Percentiles rank a stretch among this genome's conserved stretches.
phyloP scores from a whole-genome alignment of 2,888 invertebrate species.

The Neria commutata region DNA sequence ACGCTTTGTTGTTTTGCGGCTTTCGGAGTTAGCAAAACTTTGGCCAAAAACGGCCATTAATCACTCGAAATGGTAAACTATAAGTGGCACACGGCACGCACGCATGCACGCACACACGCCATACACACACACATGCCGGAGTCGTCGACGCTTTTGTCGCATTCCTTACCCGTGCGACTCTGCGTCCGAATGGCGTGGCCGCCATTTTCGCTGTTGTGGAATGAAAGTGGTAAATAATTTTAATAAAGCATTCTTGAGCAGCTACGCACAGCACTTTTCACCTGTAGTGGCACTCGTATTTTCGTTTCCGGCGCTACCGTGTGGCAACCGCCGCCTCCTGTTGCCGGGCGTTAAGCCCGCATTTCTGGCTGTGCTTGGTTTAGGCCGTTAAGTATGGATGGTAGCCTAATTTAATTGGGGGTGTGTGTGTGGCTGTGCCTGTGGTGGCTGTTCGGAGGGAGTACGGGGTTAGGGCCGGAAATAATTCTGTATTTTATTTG shows the following conservation, averaged over 20 bases:
- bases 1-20: slow-evolving; percentile 9
- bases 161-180: background rate
- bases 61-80: slow-evolving; percentile 24
- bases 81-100: slow-evolving; percentile 16
- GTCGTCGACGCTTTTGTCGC: too few species aligned
- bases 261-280: slow-evolving; percentile 1
- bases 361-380: too few species aligned
- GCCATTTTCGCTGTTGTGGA: background rate
- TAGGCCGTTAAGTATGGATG: too few species aligned
- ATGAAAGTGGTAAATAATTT: slow-evolving; percentile 22
- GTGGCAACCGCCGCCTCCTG: too few species aligned
- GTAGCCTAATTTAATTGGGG: too few species aligned
- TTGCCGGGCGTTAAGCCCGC: too few species aligned
- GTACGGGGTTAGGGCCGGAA: too few species aligned
- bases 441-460: too few species aligned
- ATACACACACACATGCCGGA: background rate
- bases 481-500: too few species aligned
- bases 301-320: too few species aligned
- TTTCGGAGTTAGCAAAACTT: slow-evolving; percentile 20
- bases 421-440: too few species aligned
- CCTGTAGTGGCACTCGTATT: slow-evolving; percentile 19
- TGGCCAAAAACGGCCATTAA: slow-evolving; percentile 20
- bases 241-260: slow-evolving; percentile 18
- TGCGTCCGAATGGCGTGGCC: background rate
- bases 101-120: background rate